Evolutionary conservation across 2,888 invertebrate species (phyloP).

Genomic region (Calameuta filiformis): DNA sequence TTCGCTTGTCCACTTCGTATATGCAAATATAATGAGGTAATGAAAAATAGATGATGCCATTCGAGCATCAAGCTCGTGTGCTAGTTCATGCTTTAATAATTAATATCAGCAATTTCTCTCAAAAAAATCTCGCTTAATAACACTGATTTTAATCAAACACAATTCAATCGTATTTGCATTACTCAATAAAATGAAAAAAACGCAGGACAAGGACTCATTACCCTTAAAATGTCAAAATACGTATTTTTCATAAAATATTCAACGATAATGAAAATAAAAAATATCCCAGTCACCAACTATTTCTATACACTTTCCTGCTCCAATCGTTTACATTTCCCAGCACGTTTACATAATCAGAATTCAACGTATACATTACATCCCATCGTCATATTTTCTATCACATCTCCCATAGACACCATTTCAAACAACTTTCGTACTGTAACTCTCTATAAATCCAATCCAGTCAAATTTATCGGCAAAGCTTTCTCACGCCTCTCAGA

Average conservation of each 20-base stretch:
- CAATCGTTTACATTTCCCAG: not conserved
- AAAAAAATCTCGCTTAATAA: not conserved
- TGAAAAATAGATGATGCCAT: not conserved
- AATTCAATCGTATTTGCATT: not conserved
- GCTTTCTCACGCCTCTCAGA: not conserved
- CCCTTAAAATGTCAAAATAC: not conserved
- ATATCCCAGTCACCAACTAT: not conserved
- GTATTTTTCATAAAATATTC: not conserved
- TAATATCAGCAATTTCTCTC: not conserved
- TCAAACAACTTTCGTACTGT: not conserved
- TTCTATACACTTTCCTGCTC: not conserved
- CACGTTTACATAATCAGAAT: not conserved
- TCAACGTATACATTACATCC: not conserved
- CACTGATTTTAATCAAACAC: not conserved
- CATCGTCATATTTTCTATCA: not conserved
- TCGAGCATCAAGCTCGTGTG: not conserved
- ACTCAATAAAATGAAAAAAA: not conserved
- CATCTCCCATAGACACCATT: not conserved
- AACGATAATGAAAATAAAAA: not conserved
- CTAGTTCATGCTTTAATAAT: not conserved
- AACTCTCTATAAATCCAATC: not conserved
- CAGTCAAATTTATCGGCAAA: not conserved
- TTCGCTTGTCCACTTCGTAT: not conserved
- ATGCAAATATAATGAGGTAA: not conserved
- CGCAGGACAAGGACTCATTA: not conserved